phyloP scores from a whole-genome alignment of 2,888 invertebrate genomes.

The Therioaphis trifolii region DNA sequence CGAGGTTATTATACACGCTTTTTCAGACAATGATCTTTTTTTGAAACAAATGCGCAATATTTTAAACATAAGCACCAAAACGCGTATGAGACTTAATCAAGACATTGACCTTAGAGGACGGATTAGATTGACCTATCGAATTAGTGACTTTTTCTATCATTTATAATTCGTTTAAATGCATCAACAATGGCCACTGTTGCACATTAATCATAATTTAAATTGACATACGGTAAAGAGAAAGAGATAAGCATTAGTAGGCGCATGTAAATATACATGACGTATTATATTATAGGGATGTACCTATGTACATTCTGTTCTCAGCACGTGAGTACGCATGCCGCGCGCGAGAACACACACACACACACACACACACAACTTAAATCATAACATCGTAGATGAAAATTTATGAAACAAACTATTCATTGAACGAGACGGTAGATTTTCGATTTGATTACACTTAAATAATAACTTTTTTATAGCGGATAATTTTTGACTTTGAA shows the following conservation, averaged over 20 bases:
- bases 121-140: constrained; percentile 57
- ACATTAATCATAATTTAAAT: constrained; percentile 56
- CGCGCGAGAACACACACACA: background rate
- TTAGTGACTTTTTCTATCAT: constrained; percentile 49
- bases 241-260: constrained; percentile 2
- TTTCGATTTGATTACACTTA: too few relatives aligned
- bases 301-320: background rate
- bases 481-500: too few relatives aligned
- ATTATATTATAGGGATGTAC: constrained; percentile 2
- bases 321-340: background rate
- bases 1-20: constrained; percentile 35
- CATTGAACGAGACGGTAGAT: too few relatives aligned
- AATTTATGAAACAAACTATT: background rate
- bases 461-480: too few relatives aligned
- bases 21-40: background rate
- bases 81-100: constrained; percentile 21
- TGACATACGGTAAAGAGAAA: constrained; percentile 36
- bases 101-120: constrained; percentile 53
- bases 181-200: constrained; percentile 26
- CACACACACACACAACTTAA: background rate
- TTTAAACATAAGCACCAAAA: constrained; percentile 12
- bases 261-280: background rate
- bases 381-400: background rate
- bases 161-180: constrained; percentile 35
- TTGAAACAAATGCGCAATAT: constrained; percentile 41